Percentiles rank a stretch among this genome's conserved stretches.
Evolutionary conservation across 2,888 invertebrate genomes (phyloP).

Genomic region (Catocala nupta): DNA sequence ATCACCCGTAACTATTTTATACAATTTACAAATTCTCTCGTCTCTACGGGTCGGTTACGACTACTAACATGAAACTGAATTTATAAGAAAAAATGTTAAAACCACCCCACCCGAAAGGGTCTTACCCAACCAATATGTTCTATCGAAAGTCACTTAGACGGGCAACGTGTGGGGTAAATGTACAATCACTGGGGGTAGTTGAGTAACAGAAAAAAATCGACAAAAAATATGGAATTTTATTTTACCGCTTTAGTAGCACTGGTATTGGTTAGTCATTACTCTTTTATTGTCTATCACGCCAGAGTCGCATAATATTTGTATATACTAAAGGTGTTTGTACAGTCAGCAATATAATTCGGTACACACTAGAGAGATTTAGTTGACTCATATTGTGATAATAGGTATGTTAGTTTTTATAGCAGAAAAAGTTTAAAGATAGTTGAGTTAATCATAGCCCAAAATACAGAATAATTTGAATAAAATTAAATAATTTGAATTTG

Average conservation of each 20-base stretch:
- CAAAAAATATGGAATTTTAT: slow-evolving; percentile 28
- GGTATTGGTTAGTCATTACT: slow-evolving; percentile 7
- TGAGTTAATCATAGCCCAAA: no score
- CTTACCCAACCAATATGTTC: slow-evolving; percentile 74
- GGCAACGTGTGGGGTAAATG: slow-evolving; percentile 57
- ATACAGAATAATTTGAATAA: no score
- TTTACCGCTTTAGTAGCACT: slow-evolving; percentile 15
- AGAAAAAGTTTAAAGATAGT: no score
- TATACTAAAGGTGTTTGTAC: no score
- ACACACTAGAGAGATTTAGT: no score
- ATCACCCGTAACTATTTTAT: slow-evolving; percentile 34
- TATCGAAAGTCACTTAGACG: slow-evolving; percentile 81
- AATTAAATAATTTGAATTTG: no score
- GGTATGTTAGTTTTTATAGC: no score
- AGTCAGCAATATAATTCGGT: no score
- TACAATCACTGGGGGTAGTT: slow-evolving; percentile 58
- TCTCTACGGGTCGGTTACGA: slow-evolving; percentile 42
- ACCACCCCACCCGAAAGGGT: slow-evolving; percentile 74
- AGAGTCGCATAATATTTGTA: no score
- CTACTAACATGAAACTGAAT: slow-evolving; percentile 59
- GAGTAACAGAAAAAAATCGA: slow-evolving; percentile 46
- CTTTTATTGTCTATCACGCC: neutral
- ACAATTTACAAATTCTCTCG: slow-evolving; percentile 58
- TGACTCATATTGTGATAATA: no score
- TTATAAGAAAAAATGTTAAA: slow-evolving; percentile 78